Evolutionary conservation across 1,140 invertebrate genomes (phyloP).

Genomic region (Drosophila carrolli): DNA sequence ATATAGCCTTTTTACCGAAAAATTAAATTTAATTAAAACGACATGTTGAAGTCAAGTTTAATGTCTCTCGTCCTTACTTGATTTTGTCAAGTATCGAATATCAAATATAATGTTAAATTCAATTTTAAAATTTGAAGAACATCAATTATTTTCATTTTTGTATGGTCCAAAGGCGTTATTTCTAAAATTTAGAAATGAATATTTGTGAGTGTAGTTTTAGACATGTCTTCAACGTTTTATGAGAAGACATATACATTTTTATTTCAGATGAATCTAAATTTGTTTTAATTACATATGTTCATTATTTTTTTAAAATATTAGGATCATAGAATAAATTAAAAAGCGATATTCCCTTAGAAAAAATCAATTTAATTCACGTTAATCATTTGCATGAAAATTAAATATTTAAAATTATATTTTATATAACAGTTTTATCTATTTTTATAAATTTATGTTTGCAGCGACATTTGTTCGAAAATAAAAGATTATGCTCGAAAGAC

Average conservation of each 20-base stretch:
- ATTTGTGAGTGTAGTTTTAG: too few species aligned
- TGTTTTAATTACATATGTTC: not conserved
- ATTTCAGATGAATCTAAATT: not conserved
- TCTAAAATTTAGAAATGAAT: too few species aligned
- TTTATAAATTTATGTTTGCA: constrained; percentile 64
- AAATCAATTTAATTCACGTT: not conserved
- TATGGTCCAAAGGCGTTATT: too few species aligned
- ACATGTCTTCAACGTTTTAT: constrained; percentile 5
- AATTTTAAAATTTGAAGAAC: too few species aligned
- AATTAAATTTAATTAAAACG: too few species aligned
- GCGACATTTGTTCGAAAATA: constrained; percentile 88
- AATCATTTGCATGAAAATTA: constrained; percentile 5
- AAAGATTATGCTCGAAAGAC: constrained; percentile 88
- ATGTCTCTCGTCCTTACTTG: too few species aligned
- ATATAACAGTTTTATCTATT: not conserved
- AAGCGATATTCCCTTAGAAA: not conserved
- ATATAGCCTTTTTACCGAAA: too few species aligned
- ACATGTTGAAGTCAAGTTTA: too few species aligned
- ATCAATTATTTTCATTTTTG: too few species aligned
- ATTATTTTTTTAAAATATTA: not conserved
- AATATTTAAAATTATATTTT: not conserved
- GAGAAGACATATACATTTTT: not conserved
- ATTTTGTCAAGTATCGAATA: too few species aligned
- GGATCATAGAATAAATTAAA: not conserved
- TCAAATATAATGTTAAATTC: too few species aligned